phyloP scores from a whole-genome alignment of 2,888 invertebrate genomes.

The Priocnemis perturbator region DNA sequence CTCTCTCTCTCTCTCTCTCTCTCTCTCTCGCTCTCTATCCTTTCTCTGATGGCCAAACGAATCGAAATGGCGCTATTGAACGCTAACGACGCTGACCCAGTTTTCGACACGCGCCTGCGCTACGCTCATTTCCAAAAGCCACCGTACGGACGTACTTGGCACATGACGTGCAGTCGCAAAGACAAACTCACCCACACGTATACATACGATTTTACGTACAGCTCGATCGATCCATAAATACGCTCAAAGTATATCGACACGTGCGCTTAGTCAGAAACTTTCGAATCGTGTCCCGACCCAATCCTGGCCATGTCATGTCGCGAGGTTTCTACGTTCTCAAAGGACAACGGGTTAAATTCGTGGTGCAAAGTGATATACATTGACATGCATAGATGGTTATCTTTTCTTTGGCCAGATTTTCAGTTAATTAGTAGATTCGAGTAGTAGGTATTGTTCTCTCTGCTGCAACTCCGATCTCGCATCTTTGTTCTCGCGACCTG shows the following conservation, averaged over 20 bases:
- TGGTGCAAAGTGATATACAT: no score
- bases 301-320: no score
- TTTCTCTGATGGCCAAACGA: conserved; percentile 34
- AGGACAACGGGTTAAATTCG: no score
- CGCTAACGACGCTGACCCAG: conserved; percentile 67
- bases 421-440: no score
- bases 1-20: conserved; percentile 10
- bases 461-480: no score
- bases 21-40: conserved; percentile 9
- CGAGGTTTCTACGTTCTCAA: no score
- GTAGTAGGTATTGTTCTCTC: no score
- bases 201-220: conserved; percentile 7
- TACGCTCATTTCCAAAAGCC: conserved; percentile 39
- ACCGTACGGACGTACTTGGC: conserved; percentile 23
- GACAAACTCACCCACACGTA: conserved; percentile 27
- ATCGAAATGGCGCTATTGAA: conserved; percentile 51
- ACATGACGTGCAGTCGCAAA: conserved; percentile 22
- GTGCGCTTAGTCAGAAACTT: neutral
- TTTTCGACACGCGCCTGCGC: conserved; percentile 48
- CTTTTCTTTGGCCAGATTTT: no score
- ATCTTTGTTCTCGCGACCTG: no score
- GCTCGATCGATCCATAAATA: neutral
- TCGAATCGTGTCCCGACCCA: no score
- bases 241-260: neutral
- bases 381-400: no score